These are phyloP conservation scores for Digitonthophagus gazella DNA, from an alignment of 2,888 invertebrate species.

Conservation along the genomic window DNA sequence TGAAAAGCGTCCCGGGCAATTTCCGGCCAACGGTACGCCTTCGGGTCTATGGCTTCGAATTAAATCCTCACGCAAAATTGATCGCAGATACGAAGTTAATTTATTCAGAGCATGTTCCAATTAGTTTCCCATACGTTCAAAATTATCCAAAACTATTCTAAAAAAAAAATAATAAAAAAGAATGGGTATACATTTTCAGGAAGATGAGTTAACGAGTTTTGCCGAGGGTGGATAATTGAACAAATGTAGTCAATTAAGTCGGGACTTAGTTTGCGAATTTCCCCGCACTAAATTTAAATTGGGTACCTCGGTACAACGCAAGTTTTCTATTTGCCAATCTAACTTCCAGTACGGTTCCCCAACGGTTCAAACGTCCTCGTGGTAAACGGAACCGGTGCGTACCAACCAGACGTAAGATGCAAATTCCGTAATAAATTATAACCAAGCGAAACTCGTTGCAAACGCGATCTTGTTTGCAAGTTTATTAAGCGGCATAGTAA, in stretches of 20 bases:
- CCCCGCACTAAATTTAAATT: neutral
- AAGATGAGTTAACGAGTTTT: neutral
- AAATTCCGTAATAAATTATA: slow-evolving; percentile 12
- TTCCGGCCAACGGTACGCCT: neutral
- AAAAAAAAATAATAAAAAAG: too few species aligned
- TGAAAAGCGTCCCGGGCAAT: neutral
- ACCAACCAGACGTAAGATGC: slow-evolving; percentile 1
- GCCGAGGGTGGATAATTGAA: neutral
- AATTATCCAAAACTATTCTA: too few species aligned
- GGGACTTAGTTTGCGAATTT: neutral
- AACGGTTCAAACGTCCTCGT: neutral
- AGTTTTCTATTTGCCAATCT: neutral
- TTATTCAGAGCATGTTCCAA: too few species aligned
- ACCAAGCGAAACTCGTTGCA: slow-evolving; percentile 6
- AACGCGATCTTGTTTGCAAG: slow-evolving; percentile 33
- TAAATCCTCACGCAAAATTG: too few species aligned
- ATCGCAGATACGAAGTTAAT: too few species aligned
- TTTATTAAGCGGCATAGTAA: slow-evolving; percentile 37
- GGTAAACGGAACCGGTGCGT: neutral
- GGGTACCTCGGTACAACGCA: neutral
- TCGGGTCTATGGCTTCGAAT: neutral
- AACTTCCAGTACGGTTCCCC: neutral
- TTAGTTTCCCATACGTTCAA: too few species aligned
- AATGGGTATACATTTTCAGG: too few species aligned
- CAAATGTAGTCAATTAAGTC: neutral